Conservation (phyloP, 2,797 vertebrate genomes). For the Pteropus rufus region DNA sequence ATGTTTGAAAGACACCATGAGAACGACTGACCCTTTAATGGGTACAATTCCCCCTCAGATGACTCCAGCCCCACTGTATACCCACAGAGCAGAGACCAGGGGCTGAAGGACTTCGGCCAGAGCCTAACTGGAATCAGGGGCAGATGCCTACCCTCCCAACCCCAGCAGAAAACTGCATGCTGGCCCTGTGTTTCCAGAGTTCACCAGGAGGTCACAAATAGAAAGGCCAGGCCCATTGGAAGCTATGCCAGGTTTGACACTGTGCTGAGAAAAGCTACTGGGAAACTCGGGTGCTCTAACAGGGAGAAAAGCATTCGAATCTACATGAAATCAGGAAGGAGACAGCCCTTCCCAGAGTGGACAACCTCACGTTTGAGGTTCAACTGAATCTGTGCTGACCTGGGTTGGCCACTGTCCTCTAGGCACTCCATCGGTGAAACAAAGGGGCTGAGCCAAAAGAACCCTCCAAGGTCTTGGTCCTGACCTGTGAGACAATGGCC, state of each 20-base stretch:
- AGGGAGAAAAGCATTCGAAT: neutral
- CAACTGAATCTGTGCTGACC: neutral
- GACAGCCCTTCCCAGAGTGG: neutral
- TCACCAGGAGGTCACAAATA: neutral
- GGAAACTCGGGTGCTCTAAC: neutral
- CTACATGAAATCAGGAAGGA: neutral
- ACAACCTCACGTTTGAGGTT: neutral
- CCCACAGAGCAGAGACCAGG: neutral
- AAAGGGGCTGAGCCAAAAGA: neutral
- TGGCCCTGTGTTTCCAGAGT: neutral
- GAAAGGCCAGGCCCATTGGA: neutral
- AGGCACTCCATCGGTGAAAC: neutral
- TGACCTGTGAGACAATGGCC: neutral
- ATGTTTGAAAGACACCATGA: neutral
- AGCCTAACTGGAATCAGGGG: neutral
- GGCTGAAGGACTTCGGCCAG: neutral
- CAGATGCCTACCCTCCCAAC: neutral
- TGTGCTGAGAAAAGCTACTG: neutral
- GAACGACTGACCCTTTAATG: neutral
- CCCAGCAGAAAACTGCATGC: neutral
- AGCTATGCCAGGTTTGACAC: neutral
- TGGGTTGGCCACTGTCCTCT: neutral
- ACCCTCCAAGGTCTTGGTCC: neutral
- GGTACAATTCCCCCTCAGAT: neutral
- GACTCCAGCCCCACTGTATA: fast-evolving